Conservation (phyloP, 2,797 vertebrate species). For the Dromococcyx pavoninus region DNA sequence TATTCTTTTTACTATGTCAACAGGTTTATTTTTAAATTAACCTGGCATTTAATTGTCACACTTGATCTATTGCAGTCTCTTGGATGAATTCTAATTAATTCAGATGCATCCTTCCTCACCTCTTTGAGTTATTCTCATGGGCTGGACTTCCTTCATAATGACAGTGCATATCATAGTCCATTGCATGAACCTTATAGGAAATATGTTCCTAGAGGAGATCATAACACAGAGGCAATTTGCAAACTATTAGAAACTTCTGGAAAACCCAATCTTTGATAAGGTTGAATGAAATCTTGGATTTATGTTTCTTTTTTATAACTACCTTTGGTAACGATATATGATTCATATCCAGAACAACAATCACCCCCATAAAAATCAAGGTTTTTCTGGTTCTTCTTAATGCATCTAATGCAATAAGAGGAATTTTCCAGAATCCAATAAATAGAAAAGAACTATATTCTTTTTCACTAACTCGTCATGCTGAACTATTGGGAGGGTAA, state of each 20-base stretch:
- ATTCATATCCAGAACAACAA: neutral
- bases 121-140: neutral
- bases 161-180: neutral
- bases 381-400: neutral
- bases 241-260: neutral
- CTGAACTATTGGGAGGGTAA: neutral
- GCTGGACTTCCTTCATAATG: neutral
- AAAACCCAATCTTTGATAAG: neutral
- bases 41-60: neutral
- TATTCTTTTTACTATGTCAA: neutral
- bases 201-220: neutral
- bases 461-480: neutral
- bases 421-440: neutral
- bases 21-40: neutral
- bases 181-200: neutral
- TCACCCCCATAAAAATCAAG: neutral
- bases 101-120: neutral
- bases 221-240: neutral
- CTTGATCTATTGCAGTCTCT: neutral
- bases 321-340: neutral
- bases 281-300: neutral
- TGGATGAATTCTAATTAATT: neutral
- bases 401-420: neutral
- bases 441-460: neutral
- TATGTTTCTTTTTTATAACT: neutral